These are phyloP conservation scores for Girardinichthys multiradiatus DNA, from an alignment of 2,113 vertebrate species.

Conservation along the genomic window DNA sequence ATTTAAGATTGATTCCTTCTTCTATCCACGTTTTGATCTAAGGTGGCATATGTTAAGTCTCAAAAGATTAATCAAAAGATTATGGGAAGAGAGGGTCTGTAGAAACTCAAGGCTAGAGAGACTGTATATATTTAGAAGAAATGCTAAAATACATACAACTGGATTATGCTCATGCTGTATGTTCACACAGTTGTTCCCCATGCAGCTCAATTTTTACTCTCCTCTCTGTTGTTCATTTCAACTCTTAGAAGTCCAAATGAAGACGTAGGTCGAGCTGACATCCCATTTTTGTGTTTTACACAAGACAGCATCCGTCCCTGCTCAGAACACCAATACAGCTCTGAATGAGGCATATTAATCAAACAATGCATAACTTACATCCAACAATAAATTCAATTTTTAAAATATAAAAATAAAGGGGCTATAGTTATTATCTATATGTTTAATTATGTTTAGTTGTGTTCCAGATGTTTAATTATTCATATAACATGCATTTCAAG, in stretches of 20 bases:
- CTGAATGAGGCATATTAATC: conserved; percentile 10
- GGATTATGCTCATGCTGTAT: not conserved
- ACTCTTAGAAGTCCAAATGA: conserved; percentile 58
- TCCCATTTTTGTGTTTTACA: conserved; percentile 73
- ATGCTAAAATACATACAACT: not conserved
- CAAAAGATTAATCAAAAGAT: too few species aligned
- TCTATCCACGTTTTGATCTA: too few species aligned
- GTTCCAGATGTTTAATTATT: not conserved
- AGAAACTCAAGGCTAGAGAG: not conserved
- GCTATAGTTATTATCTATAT: not conserved
- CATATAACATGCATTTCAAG: not conserved
- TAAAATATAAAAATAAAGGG: not conserved
- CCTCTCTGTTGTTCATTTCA: conserved; percentile 19
- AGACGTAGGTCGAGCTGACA: conserved; percentile 70
- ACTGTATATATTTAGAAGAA: not conserved
- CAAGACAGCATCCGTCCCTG: conserved; percentile 40
- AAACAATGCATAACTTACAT: not conserved
- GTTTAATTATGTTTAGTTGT: too few species aligned
- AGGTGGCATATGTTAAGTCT: not conserved
- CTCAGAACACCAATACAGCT: conserved; percentile 27
- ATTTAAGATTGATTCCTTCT: too few species aligned
- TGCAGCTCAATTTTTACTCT: conserved; percentile 1
- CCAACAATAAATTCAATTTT: not conserved
- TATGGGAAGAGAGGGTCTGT: not conserved
- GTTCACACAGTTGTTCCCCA: conserved; percentile 11